Evolutionary conservation across 1,140 invertebrate species (phyloP).

Genomic region (Melitaea cinxia): DNA sequence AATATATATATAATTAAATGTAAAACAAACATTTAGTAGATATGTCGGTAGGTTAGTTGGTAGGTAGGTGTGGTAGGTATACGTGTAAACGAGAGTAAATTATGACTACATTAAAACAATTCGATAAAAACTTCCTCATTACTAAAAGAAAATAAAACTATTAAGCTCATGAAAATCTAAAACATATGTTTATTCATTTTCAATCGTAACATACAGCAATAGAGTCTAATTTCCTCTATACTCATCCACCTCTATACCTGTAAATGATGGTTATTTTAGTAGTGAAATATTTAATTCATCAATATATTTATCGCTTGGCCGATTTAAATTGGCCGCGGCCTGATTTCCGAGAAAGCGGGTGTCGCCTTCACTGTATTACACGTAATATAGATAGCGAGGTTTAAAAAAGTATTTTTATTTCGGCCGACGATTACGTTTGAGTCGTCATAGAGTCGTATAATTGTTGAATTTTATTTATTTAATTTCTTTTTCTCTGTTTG

Average conservation of each 20-base stretch:
- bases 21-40: no score
- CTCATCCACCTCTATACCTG: not conserved
- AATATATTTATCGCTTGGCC: slow-evolving; percentile 19
- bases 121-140: slow-evolving; percentile 19
- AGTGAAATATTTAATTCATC: slow-evolving; percentile 12
- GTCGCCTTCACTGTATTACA: slow-evolving; percentile 19
- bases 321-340: slow-evolving; percentile 28
- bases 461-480: not conserved
- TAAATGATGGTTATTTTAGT: slow-evolving; percentile 2
- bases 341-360: slow-evolving; percentile 27
- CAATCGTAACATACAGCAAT: not conserved
- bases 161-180: slow-evolving; percentile 14
- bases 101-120: slow-evolving; percentile 11
- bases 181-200: not conserved
- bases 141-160: slow-evolving; percentile 10
- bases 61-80: no score
- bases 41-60: no score
- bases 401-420: slow-evolving; percentile 23
- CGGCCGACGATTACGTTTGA: not conserved
- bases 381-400: slow-evolving; percentile 1
- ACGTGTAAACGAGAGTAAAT: slow-evolving; percentile 2
- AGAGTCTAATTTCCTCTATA: not conserved
- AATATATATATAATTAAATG: no score
- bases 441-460: not conserved
- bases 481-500: not conserved